Evolutionary conservation across 2,113 vertebrate genomes (phyloP).

Genomic region (Dromiciops gliroides): DNA sequence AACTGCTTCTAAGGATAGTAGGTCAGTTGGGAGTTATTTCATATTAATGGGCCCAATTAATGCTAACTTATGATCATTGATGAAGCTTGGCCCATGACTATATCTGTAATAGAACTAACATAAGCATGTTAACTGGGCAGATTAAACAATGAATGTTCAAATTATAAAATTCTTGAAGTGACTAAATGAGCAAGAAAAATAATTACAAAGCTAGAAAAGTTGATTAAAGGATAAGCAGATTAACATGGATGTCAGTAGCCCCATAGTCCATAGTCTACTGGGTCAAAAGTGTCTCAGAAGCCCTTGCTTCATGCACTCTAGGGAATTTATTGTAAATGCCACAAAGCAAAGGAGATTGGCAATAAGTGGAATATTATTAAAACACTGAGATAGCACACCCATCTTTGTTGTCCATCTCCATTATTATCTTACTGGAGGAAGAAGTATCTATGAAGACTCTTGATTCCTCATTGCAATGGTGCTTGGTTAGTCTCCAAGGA

Average conservation of each 20-base stretch:
- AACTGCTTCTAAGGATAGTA: too few relatives aligned
- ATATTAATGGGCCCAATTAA: too few relatives aligned
- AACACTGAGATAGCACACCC: background rate
- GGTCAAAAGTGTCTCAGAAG: background rate
- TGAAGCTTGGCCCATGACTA: too few relatives aligned
- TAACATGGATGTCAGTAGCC: background rate
- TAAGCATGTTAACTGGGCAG: background rate
- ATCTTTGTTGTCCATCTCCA: background rate
- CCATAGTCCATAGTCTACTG: background rate
- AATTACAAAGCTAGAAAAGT: background rate
- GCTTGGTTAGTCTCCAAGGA: background rate
- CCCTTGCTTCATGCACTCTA: background rate
- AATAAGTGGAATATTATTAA: background rate
- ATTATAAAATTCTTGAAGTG: background rate
- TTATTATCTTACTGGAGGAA: background rate
- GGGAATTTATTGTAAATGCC: background rate
- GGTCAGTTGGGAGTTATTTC: too few relatives aligned
- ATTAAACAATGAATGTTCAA: background rate
- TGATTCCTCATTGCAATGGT: background rate
- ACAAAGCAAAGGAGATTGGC: background rate
- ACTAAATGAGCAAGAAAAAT: background rate
- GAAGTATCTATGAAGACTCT: background rate
- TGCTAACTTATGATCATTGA: too few relatives aligned
- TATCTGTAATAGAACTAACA: background rate
- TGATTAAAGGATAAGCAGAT: background rate